These are phyloP conservation scores for Pleuronectes platessa DNA, from an alignment of 2,113 vertebrate genomes.

Conservation along the genomic window DNA sequence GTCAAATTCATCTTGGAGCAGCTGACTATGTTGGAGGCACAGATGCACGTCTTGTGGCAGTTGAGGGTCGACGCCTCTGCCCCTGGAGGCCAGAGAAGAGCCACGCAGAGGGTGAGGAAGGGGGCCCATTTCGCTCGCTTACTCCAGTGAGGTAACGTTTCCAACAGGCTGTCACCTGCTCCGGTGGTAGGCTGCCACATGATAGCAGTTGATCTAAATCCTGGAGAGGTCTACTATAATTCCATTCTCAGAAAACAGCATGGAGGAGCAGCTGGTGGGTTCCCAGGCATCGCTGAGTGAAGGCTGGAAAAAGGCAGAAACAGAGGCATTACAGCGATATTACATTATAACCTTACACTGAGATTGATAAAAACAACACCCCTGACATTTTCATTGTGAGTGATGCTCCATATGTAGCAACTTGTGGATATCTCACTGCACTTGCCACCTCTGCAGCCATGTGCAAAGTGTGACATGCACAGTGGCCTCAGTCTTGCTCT, in stretches of 20 bases:
- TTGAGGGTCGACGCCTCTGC: slow-evolving; percentile 71
- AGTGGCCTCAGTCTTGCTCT: neutral
- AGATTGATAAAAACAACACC: neutral
- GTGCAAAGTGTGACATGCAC: slow-evolving; percentile 1
- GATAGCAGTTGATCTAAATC: slow-evolving; percentile 62
- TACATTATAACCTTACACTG: neutral
- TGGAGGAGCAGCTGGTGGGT: slow-evolving; percentile 48
- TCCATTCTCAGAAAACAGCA: slow-evolving; percentile 57
- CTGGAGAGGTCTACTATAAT: slow-evolving; percentile 49
- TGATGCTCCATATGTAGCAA: no score
- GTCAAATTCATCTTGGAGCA: slow-evolving; percentile 91
- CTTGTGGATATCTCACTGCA: no score
- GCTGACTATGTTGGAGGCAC: slow-evolving; percentile 96
- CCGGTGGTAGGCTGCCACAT: slow-evolving; percentile 69
- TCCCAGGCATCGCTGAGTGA: slow-evolving; percentile 56
- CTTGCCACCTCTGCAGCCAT: slow-evolving; percentile 1
- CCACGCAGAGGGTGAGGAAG: slow-evolving; percentile 63
- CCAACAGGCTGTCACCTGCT: slow-evolving; percentile 58
- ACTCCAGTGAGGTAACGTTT: slow-evolving; percentile 60
- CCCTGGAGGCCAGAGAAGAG: slow-evolving; percentile 61
- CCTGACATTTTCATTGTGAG: no score
- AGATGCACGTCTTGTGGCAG: slow-evolving; percentile 90
- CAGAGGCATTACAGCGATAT: neutral
- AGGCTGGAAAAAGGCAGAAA: slow-evolving; percentile 52
- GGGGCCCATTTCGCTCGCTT: slow-evolving; percentile 55